Percentiles rank a stretch among this genome's conserved stretches.
These are phyloP conservation scores for Sebastes melanostomus DNA, from an alignment of 2,797 vertebrate species.

Conservation along the genomic window DNA sequence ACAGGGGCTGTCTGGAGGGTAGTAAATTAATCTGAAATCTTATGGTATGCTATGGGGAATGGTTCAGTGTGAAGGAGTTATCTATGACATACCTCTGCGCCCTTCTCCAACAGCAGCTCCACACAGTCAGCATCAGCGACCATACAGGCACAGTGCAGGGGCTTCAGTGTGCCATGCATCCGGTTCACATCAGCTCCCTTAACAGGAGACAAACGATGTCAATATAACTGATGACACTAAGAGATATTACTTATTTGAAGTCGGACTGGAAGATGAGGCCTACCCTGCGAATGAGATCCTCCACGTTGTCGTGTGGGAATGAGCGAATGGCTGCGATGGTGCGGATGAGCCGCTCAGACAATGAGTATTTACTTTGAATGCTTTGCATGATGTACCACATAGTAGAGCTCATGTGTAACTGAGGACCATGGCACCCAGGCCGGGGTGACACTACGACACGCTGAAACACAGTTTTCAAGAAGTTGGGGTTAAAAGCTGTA, in stretches of 20 bases:
- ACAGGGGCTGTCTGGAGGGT: background rate
- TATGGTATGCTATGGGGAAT: background rate
- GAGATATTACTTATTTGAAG: background rate
- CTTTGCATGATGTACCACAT: slow-evolving; percentile 99
- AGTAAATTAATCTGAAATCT: background rate
- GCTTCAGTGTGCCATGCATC: slow-evolving; percentile 95
- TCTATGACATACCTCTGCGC: slow-evolving; percentile 87
- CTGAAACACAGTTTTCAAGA: slow-evolving; percentile 49
- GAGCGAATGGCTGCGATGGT: slow-evolving; percentile 96
- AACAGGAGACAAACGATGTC: background rate
- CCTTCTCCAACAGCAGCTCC: slow-evolving; percentile 94
- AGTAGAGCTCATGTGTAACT: slow-evolving; percentile 89
- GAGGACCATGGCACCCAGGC: slow-evolving; percentile 84
- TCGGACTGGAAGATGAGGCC: slow-evolving; percentile 14
- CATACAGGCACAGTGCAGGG: slow-evolving; percentile 98
- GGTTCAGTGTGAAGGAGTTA: background rate
- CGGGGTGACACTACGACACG: slow-evolving; percentile 66
- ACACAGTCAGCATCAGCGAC: slow-evolving; percentile 95
- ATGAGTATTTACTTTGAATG: slow-evolving; percentile 96
- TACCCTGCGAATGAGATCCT: slow-evolving; percentile 95
- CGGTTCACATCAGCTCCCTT: slow-evolving; percentile 97
- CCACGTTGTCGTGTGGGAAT: slow-evolving; percentile 95
- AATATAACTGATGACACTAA: background rate
- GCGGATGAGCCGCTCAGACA: slow-evolving; percentile 95
- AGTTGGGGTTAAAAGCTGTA: slow-evolving; percentile 10